Percentiles rank a stretch among this genome's conserved stretches.
Evolutionary conservation across 2,113 vertebrate genomes (phyloP).

Genomic region (Hippocampus barbouri): DNA sequence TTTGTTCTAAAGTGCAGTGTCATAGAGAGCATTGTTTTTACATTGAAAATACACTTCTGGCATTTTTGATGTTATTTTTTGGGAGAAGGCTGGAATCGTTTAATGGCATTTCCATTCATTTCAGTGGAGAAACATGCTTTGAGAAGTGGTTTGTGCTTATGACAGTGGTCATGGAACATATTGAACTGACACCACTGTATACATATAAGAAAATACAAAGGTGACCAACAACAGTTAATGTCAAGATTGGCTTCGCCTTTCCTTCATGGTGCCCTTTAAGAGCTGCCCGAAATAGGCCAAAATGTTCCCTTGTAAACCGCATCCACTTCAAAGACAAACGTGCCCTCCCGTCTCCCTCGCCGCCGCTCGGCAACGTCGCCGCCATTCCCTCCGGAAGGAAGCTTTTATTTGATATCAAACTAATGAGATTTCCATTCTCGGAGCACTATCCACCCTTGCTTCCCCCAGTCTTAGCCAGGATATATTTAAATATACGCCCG

Average conservation of each 20-base stretch:
- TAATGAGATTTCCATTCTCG: conserved; percentile 73
- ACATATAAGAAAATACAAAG: not conserved
- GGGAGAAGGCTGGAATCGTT: no score
- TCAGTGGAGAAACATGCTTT: no score
- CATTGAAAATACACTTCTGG: no score
- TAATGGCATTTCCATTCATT: no score
- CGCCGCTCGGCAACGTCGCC: conserved; percentile 27
- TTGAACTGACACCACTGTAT: not conserved
- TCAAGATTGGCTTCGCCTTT: not conserved
- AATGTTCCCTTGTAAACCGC: conserved; percentile 53
- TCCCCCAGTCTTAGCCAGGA: conserved; percentile 51
- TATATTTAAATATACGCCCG: conserved; percentile 61
- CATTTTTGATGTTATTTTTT: no score
- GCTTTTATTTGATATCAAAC: conserved; percentile 73
- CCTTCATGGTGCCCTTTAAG: conserved; percentile 14
- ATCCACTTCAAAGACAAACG: conserved; percentile 65
- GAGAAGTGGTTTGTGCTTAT: no score
- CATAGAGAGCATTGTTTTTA: no score
- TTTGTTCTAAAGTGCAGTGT: no score
- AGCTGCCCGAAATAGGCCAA: conserved; percentile 51
- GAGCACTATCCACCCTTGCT: conserved; percentile 49
- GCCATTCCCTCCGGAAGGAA: conserved; percentile 66
- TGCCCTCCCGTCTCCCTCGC: conserved; percentile 41
- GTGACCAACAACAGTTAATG: not conserved
- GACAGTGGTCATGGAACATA: no score